Conservation (phyloP, 1,140 invertebrate genomes). For the Aphaenogaster ashmeadi region DNA sequence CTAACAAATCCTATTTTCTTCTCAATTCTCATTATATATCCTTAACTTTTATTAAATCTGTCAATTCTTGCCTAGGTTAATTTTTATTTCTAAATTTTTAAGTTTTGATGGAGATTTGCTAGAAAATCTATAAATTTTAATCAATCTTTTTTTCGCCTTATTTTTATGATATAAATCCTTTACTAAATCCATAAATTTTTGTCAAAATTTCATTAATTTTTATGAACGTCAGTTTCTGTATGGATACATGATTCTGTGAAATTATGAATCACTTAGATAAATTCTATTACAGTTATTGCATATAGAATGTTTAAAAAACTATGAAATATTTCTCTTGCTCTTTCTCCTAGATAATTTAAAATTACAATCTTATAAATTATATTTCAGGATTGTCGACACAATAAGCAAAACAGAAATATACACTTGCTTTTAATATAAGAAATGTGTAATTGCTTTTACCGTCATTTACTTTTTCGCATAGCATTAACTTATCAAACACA, state of each 20-base stretch:
- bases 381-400: background rate
- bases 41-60: background rate
- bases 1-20: slow-evolving; percentile 6
- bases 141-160: background rate
- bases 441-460: slow-evolving; percentile 1
- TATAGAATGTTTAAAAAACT: background rate
- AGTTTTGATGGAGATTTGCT: background rate
- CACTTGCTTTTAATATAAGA: slow-evolving; percentile 20
- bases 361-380: slow-evolving; percentile 8
- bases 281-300: background rate
- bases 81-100: slow-evolving; percentile 5
- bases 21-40: background rate
- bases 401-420: background rate
- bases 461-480: background rate
- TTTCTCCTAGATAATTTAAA: background rate
- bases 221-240: background rate
- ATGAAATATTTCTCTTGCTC: background rate
- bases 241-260: background rate
- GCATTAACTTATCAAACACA: background rate
- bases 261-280: slow-evolving; percentile 1
- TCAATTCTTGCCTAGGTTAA: background rate
- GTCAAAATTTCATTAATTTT: background rate
- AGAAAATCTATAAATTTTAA: background rate
- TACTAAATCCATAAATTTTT: background rate
- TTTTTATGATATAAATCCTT: background rate